A percentile compares a stretch with the other conserved stretches of the same genome.
Evolutionary conservation across 2,113 vertebrate species (phyloP).

Genomic region (Pedetes capensis): DNA sequence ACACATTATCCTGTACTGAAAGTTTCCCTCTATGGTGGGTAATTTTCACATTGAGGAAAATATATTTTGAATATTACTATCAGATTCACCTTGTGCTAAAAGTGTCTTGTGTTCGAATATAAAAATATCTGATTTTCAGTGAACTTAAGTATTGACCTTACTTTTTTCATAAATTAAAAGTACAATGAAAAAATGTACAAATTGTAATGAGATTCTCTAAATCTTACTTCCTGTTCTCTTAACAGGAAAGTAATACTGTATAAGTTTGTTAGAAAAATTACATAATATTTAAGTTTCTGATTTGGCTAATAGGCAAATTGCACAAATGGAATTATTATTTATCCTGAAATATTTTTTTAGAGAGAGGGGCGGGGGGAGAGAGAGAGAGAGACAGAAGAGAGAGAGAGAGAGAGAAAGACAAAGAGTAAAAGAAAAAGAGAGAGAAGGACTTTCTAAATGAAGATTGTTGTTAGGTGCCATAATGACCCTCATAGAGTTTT

Average conservation of each 20-base stretch:
- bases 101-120: conserved; percentile 3
- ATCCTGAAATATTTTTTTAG: background rate
- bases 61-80: conserved; percentile 37
- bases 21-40: background rate
- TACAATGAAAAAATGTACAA: background rate
- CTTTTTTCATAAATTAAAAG: background rate
- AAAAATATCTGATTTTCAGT: conserved; percentile 60
- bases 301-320: background rate
- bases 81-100: conserved; percentile 58
- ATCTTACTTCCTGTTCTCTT: no score
- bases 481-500: no score
- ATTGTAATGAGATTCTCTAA: background rate
- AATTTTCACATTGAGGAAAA: conserved; percentile 10
- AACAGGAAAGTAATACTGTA: background rate
- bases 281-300: background rate
- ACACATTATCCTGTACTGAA: conserved; percentile 1
- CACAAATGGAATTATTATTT: background rate
- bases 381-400: background rate
- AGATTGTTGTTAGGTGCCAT: no score
- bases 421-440: background rate
- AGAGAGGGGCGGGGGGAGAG: no score
- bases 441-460: no score
- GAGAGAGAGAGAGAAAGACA: background rate
- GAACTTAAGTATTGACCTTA: background rate
- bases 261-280: background rate